These are phyloP conservation scores for Acrocephalus arundinaceus DNA, from an alignment of 2,113 vertebrate genomes.

Conservation along the genomic window DNA sequence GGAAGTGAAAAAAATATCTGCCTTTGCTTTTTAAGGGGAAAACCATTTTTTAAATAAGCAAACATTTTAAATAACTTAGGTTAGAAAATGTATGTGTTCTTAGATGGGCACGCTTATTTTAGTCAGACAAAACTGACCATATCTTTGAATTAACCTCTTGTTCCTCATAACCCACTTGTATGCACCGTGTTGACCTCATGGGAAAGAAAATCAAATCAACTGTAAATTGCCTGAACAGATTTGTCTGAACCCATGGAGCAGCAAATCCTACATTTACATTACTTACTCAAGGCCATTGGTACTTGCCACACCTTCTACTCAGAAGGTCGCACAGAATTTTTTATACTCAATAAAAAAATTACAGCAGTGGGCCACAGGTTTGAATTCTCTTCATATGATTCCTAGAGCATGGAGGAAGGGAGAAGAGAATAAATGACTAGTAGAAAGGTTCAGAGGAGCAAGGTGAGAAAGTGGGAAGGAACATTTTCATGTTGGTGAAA, in stretches of 20 bases:
- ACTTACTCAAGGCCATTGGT: slow-evolving; percentile 23
- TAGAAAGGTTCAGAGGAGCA: slow-evolving; percentile 17
- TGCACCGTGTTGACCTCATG: slow-evolving; percentile 13
- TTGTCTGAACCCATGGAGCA: slow-evolving; percentile 34
- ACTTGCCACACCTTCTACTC: slow-evolving; percentile 15
- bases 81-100: slow-evolving; percentile 18
- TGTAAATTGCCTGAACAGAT: slow-evolving; percentile 41
- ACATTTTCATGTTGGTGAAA: slow-evolving; percentile 17
- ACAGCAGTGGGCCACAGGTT: neutral
- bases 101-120: neutral
- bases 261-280: slow-evolving; percentile 51
- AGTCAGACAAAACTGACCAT: neutral
- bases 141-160: slow-evolving; percentile 22
- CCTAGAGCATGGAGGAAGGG: neutral
- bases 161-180: neutral
- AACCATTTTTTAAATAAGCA: slow-evolving; percentile 5
- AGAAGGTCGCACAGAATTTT: neutral
- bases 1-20: slow-evolving; percentile 45
- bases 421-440: neutral
- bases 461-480: neutral
- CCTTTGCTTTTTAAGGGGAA: slow-evolving; percentile 39
- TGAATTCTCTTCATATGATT: neutral
- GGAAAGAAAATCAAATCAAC: slow-evolving; percentile 38
- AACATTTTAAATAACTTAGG: slow-evolving; percentile 1
- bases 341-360: neutral